These are phyloP conservation scores for Aphelocoma californica DNA, from an alignment of 2,797 vertebrate species.

Conservation along the genomic window DNA sequence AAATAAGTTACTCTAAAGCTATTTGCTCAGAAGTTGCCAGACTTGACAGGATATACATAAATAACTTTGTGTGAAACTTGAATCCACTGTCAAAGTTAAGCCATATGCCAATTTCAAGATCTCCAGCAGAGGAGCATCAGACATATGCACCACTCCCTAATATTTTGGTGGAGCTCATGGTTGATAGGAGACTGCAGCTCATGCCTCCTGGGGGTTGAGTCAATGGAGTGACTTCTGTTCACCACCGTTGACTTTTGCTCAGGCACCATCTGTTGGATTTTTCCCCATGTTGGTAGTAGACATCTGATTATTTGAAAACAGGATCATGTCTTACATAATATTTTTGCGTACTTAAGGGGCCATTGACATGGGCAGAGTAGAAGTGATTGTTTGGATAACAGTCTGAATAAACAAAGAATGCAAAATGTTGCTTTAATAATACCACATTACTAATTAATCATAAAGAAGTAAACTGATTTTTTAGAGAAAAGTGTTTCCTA, in stretches of 20 bases:
- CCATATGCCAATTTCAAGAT: neutral
- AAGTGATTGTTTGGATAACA: neutral
- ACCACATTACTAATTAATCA: neutral
- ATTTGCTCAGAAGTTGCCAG: slow-evolving; percentile 25
- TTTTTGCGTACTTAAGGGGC: neutral
- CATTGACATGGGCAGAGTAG: neutral
- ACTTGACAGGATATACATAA: slow-evolving; percentile 22
- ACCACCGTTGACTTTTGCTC: neutral
- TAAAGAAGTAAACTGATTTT: neutral
- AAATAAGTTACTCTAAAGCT: slow-evolving; percentile 29
- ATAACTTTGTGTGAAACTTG: neutral
- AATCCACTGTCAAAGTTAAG: neutral
- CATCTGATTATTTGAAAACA: neutral
- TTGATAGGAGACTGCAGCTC: neutral
- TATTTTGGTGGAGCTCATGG: neutral
- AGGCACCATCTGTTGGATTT: neutral
- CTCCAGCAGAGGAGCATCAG: neutral
- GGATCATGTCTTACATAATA: neutral
- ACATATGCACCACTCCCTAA: neutral
- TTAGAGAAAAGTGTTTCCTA: neutral
- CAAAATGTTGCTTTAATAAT: neutral
- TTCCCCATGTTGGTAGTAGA: neutral
- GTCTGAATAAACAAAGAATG: neutral
- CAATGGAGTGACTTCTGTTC: neutral
- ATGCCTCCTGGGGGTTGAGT: neutral